Base-by-base conservation (phyloP, 2,888 invertebrate genomes). In the Temnothorax ravouxi region DNA sequence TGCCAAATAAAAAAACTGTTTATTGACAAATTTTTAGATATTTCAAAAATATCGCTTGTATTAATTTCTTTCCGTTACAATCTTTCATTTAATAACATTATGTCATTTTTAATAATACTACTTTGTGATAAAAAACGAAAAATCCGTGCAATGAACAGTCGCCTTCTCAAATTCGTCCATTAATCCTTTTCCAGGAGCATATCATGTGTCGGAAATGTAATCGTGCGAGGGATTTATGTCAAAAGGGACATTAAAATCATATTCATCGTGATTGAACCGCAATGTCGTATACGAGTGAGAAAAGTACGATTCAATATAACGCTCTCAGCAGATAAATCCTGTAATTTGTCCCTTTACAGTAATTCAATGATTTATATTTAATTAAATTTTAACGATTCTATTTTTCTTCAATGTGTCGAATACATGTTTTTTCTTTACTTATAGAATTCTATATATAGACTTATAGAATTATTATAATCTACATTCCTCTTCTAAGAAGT, bases 191-290 rank as follows among this genome's bases (percentile, higher is more conserved):
- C 59, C n/a, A 69, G 52, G 69, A 61, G 47, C 44, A 50, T 69
- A 61, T 83, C 79, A 79, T 52, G 52, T 83, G 69, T 69, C 44
- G 79, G 80, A 69, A 69, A 79, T 83, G 83, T 79, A 83, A 80
- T 79, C 69, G 61, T 56, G 82, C 44, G 34, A 66, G 59, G 50
- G 38, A 77, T 59, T 83, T 79, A 59, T 50, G 54, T 54, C 38
- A n/a, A 83, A 67, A 66, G 66, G 41, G 56, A 59, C 56, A 83
- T 66, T 66, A 83, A 83, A 77, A 79, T 83, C 79, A 77, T 76
- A 82, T 83, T 83, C 83, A 61, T 79, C 69, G 47, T 67, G 54
- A 79, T 59, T 52, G 64, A 50, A 62, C 15, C 44, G 61, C 79
- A 50, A 34, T 67, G 44, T 56, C 52, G 13, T 50, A 38, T 52